Percentiles rank a stretch among this genome's conserved stretches.
Conservation (phyloP, 2,113 vertebrate species). For the Phycodurus eques region DNA sequence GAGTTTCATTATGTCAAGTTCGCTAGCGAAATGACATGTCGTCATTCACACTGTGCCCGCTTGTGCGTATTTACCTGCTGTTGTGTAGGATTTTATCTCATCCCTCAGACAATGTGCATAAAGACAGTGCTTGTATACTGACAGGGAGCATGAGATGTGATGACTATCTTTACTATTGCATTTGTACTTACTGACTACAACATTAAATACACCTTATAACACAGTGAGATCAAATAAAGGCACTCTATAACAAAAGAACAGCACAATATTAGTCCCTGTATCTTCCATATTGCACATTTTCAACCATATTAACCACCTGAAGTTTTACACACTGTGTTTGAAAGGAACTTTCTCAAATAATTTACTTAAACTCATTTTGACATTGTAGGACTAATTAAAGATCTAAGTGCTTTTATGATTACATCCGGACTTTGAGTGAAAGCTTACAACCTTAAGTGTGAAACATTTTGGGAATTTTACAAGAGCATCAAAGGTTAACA, state of each 20-base stretch:
- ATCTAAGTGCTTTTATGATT: too few species aligned
- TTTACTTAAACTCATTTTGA: too few species aligned
- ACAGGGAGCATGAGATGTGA: constrained; percentile 53
- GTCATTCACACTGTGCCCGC: constrained; percentile 33
- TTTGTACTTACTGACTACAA: constrained; percentile 6
- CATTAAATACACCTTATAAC: not conserved
- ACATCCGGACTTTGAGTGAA: too few species aligned
- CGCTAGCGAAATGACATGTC: constrained; percentile 34
- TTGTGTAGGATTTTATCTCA: constrained; percentile 73
- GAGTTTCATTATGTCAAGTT: constrained; percentile 39
- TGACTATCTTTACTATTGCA: constrained; percentile 36
- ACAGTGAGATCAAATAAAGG: not conserved
- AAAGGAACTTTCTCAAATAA: not conserved
- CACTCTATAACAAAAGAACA: not conserved
- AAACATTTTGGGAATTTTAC: too few species aligned
- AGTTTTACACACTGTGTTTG: not conserved
- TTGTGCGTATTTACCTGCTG: constrained; percentile 55
- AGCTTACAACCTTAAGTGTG: too few species aligned
- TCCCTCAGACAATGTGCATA: constrained; percentile 67
- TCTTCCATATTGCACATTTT: not conserved
- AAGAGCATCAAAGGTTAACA: too few species aligned
- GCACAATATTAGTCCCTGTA: not conserved
- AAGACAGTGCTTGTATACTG: constrained; percentile 74
- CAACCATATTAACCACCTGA: not conserved
- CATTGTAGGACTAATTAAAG: too few species aligned